Evolutionary conservation across 2,113 vertebrate genomes (phyloP), one percentile per base, ranked within the genome.

Genomic region (Crypturellus undulatus): DNA sequence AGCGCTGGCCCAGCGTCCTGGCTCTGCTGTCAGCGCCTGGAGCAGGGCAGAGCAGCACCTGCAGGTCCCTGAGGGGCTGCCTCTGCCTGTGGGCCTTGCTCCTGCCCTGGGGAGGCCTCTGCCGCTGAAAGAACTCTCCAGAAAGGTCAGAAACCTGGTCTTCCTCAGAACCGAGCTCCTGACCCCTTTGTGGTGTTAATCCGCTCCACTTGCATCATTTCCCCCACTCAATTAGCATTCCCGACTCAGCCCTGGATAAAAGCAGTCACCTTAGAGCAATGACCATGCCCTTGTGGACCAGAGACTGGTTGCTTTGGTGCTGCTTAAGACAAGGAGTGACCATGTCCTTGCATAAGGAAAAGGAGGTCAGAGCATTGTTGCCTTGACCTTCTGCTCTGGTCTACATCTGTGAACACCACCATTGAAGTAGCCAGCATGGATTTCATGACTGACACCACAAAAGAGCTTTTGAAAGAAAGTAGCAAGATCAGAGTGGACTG

Each of bases 341-440:
- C 65, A 92, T 80, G 38, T 56, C 81, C 85, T 68, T 56, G 81
- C 87, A 71, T 2, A 7, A 87, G 84, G 5, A 79, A 86, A 83
- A 87, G 65, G 67, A 72, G 32, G 40, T 64, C 73, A 91, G 22
- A 87, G 52, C 79, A 43, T 89, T 84, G 45, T 84, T 86, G 45
- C 82, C 43, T 43, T 36, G 49, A 79, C 88, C 65, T 73, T 92
- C 89, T 84, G 93, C 76, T 94, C 77, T 83, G 80, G 36, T 38
- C 49, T 71, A 81, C 67, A 92, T 87, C 87, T 94, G 63, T 25
- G 64, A 67, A 60, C 38, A 24, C 25, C 65, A 45, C 4, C 0
- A 0, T 3, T 1, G 68, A 24, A 79, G 38, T 63, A 54, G 54
- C 51, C 87, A 72, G 73, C 58, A 69, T 24, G 40, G 70, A 20